Percentiles rank a stretch among this genome's conserved stretches.
phyloP scores from a whole-genome alignment of 2,113 vertebrate species.

The Hippocampus abdominalis region DNA sequence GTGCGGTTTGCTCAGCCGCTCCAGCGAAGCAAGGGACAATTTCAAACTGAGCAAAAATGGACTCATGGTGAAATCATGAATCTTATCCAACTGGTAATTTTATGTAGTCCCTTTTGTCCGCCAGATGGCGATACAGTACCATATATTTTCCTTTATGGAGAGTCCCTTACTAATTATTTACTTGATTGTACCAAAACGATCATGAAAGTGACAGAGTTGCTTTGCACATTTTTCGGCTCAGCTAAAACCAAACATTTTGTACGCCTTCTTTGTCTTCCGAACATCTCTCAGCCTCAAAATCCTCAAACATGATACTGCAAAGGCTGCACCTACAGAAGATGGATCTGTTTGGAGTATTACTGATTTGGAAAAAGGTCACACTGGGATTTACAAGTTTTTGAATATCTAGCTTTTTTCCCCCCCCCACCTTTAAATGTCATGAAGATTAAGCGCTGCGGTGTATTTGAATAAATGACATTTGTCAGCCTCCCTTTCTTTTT shows the following conservation, averaged over 20 bases:
- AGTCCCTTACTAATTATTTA: background rate
- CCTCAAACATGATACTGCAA: constrained; percentile 38
- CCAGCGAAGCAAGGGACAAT: background rate
- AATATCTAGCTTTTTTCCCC: constrained; percentile 56
- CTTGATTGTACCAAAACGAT: background rate
- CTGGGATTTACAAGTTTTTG: constrained; percentile 51
- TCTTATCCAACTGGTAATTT: constrained; percentile 1
- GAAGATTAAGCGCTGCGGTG: constrained; percentile 64
- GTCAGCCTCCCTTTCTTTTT: constrained; percentile 58
- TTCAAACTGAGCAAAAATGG: background rate
- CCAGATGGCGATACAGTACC: constrained; percentile 58
- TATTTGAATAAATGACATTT: constrained; percentile 62
- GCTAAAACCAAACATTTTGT: background rate
- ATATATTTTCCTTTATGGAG: constrained; percentile 11
- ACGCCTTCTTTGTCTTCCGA: constrained; percentile 9
- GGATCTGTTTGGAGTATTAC: constrained; percentile 48
- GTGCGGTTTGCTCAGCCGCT: constrained; percentile 3
- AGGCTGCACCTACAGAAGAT: constrained; percentile 35
- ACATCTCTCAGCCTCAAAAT: constrained; percentile 47
- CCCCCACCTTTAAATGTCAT: constrained; percentile 63
- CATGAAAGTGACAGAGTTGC: background rate
- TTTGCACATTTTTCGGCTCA: background rate
- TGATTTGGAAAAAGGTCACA: constrained; percentile 70
- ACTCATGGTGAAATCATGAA: constrained; percentile 7
- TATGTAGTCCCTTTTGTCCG: constrained; percentile 28